phyloP scores from a whole-genome alignment of 2,797 vertebrate genomes.

The Pangasius larnaudii region DNA sequence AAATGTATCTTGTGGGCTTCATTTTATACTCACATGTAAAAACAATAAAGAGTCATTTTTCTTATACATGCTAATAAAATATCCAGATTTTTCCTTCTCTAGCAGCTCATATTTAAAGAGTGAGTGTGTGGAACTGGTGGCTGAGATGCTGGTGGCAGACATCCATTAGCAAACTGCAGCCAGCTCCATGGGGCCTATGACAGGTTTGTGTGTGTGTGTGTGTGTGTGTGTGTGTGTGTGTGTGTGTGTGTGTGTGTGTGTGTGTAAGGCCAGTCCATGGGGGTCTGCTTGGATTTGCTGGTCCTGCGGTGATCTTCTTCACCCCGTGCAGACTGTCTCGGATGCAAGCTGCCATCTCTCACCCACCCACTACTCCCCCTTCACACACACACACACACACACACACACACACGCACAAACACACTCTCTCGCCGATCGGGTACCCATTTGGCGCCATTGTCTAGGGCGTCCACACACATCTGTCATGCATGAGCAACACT shows the following conservation, averaged over 20 bases:
- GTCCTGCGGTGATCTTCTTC: conserved; percentile 73
- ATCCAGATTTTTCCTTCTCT: not conserved
- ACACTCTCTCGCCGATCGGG: conserved; percentile 77
- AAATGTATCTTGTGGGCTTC: not conserved
- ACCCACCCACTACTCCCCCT: conserved; percentile 61
- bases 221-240: conserved; percentile 40
- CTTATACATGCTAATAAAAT: not conserved
- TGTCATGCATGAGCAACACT: conserved; percentile 91
- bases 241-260: conserved; percentile 36
- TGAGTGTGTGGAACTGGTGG: conserved; percentile 35
- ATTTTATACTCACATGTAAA: not conserved
- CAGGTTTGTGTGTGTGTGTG: conserved; percentile 45
- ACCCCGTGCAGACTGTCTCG: conserved; percentile 71
- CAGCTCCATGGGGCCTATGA: conserved; percentile 52
- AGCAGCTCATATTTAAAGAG: conserved; percentile 17
- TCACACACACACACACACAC: not conserved
- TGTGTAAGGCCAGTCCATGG: conserved; percentile 40
- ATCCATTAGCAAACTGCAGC: conserved; percentile 59
- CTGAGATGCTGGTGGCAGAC: conserved; percentile 53
- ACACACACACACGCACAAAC: not conserved
- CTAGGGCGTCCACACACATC: conserved; percentile 90
- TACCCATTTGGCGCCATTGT: conserved; percentile 87
- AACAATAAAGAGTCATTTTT: not conserved
- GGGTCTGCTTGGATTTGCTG: conserved; percentile 49
- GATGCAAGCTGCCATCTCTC: conserved; percentile 80